Evolutionary conservation across 2,797 vertebrate species (phyloP), one percentile per base, ranked within the genome.

Genomic region (Acipenser oxyrinchus): DNA sequence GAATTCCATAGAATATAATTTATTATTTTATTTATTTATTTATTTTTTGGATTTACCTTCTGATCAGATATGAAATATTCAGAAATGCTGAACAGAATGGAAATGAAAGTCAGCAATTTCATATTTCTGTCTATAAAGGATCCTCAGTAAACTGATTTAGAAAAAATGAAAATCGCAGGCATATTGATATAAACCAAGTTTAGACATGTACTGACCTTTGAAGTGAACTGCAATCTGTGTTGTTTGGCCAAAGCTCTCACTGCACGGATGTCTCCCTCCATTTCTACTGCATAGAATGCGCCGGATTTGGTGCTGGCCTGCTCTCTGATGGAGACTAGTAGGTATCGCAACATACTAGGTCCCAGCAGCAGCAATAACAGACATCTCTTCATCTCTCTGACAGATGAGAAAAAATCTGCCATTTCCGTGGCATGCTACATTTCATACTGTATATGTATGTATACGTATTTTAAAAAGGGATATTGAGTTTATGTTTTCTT

Each of bases 31-130:
- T 70, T 66, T 49, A 63, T 61, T 66, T 62, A 71, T 73, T 60
- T 49, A 9, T 84, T 87, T 86, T 1, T 18, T 18, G 18, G 86
- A 86, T 86, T 87, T 89, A 83, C 81, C 72, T 87, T 88, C 88
- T 91, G 87, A 95, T 93, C 88, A 91, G 88, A 94, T 92, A 91
- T 91, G 80, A 94, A 93, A 94, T 92, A 93, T 92, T 94, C 88
- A 89, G 86, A 92, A 90, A 90, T 50, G 70, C 80, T 83, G 85
- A 37, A 37, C 37, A 37, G 37, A 37, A 84, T 90, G 87, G 88
- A 95, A 91, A 90, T 87, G 90, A 85, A 84, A 92, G 87, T 94
- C 92, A 93, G 90, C 91, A 92, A 83, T 90, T 93, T 93, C 84
- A 89, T 88, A 87, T 91, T 84, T 87, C 88, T 89, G 85, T 86